phyloP scores from a whole-genome alignment of 64 coral and sea anemone genomes.

The Cladopsammia gracilis region DNA sequence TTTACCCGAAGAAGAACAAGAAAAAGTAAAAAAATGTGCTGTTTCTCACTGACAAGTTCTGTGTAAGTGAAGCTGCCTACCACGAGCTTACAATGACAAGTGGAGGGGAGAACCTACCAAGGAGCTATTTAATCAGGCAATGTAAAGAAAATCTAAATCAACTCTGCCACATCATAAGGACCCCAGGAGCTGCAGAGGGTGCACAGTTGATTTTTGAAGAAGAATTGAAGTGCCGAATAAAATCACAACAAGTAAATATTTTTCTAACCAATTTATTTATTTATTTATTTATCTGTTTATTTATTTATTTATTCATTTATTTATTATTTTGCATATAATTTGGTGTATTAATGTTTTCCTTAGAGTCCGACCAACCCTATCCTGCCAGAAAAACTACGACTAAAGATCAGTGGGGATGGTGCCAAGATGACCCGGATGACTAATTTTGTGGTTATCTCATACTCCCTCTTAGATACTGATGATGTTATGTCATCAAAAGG shows the following conservation, averaged over 20 bases:
- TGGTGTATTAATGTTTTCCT: not conserved
- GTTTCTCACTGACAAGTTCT: conserved; percentile 64
- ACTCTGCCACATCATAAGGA: conserved; percentile 69
- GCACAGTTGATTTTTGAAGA: conserved; percentile 62
- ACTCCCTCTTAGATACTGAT: conserved; percentile 23
- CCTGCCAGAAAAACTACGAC: not conserved
- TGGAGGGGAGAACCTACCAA: conserved; percentile 62
- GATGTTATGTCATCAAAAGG: conserved; percentile 43
- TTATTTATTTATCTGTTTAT: not conserved
- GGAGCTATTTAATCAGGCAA: conserved; percentile 76
- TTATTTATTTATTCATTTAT: not conserved
- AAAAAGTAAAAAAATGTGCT: conserved; percentile 70
- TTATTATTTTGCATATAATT: no score
- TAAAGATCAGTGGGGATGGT: conserved; percentile 30
- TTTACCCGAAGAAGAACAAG: conserved; percentile 65
- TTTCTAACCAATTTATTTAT: not conserved
- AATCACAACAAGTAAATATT: not conserved
- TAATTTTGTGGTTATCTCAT: conserved; percentile 26
- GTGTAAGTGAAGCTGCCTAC: conserved; percentile 69
- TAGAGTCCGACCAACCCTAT: not conserved
- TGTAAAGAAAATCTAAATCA: conserved; percentile 74
- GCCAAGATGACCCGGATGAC: conserved; percentile 44
- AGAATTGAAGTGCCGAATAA: conserved; percentile 43
- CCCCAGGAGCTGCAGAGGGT: conserved; percentile 60
- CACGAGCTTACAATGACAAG: conserved; percentile 77